Evolutionary conservation across 37 sponge, comb jelly and placozoan genomes (phyloP).

Genomic region (Halichondria panicea): DNA sequence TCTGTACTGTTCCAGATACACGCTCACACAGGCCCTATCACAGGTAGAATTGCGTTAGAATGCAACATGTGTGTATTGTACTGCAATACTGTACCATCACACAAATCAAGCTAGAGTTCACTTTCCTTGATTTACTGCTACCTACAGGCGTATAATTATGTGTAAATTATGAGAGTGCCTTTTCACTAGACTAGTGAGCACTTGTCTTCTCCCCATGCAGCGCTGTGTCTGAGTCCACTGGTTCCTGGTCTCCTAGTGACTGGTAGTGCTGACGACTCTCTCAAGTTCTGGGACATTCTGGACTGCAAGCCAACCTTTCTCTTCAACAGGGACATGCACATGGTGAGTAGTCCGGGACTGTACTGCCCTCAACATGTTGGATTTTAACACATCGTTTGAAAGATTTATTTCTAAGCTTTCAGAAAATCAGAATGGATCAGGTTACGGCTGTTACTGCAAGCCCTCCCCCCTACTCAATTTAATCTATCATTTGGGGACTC

Average conservation of each 20-base stretch:
- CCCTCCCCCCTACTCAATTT: too few species aligned
- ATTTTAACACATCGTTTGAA: too few species aligned
- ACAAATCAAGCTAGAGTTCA: too few species aligned
- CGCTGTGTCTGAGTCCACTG: conserved; percentile 73
- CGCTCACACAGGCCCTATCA: conserved; percentile 78
- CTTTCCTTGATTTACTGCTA: not conserved
- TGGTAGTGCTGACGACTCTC: conserved; percentile 75
- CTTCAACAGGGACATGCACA: conserved; percentile 50
- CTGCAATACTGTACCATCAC: too few species aligned
- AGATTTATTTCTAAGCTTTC: too few species aligned
- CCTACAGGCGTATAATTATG: not conserved
- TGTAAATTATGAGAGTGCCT: not conserved
- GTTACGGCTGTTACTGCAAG: too few species aligned
- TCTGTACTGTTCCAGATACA: conserved; percentile 67
- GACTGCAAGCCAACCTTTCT: conserved; percentile 70
- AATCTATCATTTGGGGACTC: too few species aligned
- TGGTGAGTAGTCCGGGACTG: too few species aligned
- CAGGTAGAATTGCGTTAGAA: conserved; percentile 58
- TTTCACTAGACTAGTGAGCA: too few species aligned
- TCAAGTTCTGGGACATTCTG: conserved; percentile 97
- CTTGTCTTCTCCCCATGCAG: conserved; percentile 21
- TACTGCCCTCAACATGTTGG: too few species aligned
- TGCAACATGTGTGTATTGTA: too few species aligned
- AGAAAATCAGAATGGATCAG: too few species aligned
- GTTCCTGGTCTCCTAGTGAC: conserved; percentile 93